phyloP scores from a whole-genome alignment of 1,140 invertebrate genomes.

The Calliphora vicina region DNA sequence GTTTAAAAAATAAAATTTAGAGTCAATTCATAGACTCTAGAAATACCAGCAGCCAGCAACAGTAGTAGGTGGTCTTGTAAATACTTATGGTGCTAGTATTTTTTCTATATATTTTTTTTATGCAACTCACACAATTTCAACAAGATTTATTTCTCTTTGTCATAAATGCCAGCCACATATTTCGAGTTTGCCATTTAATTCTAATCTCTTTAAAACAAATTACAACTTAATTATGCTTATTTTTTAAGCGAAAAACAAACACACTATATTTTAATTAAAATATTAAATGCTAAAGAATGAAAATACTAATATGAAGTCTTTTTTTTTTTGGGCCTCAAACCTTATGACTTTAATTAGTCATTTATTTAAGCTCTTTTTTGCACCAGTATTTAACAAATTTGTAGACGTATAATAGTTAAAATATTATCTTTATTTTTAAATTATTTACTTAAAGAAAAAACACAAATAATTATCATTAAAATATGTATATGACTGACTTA shows the following conservation, averaged over 20 bases:
- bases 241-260: background rate
- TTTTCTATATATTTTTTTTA: background rate
- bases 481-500: slow-evolving; percentile 12
- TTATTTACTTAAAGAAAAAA: slow-evolving; percentile 6
- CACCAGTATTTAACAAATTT: background rate
- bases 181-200: background rate
- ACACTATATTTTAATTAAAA: background rate
- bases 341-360: slow-evolving; percentile 14
- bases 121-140: no score
- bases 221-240: background rate
- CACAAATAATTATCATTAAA: slow-evolving; percentile 6
- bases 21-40: no score
- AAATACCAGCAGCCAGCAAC: background rate
- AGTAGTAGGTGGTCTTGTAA: background rate
- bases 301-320: background rate
- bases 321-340: background rate
- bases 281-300: background rate
- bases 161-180: background rate
- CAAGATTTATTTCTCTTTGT: background rate
- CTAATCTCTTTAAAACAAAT: background rate
- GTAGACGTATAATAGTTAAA: no score
- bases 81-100: background rate
- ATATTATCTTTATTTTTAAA: background rate
- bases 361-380: slow-evolving; percentile 5
- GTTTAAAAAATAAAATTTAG: no score